A percentile compares a stretch with the other conserved stretches of the same genome.
Conservation (phyloP, 2,888 invertebrate species). For the Andrena flavipes region DNA sequence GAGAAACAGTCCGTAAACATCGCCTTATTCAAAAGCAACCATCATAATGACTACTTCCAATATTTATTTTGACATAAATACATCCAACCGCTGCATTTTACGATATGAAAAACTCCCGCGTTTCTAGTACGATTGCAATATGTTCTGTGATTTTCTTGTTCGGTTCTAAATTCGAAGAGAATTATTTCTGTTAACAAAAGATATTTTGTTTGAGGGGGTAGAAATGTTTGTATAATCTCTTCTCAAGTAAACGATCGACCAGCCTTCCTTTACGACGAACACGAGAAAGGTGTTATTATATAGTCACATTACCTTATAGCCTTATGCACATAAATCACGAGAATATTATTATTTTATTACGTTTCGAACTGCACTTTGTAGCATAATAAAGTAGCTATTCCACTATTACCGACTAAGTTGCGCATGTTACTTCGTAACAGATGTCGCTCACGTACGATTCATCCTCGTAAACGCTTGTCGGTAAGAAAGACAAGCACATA, state of each 20-base stretch:
- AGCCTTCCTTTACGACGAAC: not conserved
- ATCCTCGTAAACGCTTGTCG: constrained; percentile 26
- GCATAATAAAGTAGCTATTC: not conserved
- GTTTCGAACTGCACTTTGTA: not conserved
- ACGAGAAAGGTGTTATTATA: not conserved
- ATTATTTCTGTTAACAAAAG: not conserved
- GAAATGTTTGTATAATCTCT: not conserved
- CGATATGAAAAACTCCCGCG: too few species aligned
- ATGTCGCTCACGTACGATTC: constrained; percentile 60
- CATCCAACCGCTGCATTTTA: too few species aligned
- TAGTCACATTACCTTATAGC: not conserved
- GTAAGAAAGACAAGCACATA: constrained; percentile 49
- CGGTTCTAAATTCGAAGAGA: constrained; percentile 5
- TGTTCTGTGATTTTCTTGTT: constrained; percentile 5
- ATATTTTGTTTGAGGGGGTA: not conserved
- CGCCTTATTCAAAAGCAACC: not conserved
- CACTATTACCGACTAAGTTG: constrained; percentile 55
- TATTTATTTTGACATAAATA: not conserved
- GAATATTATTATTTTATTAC: not conserved
- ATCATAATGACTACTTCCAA: not conserved
- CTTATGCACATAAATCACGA: not conserved
- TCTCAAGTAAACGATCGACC: not conserved
- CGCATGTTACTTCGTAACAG: constrained; percentile 25
- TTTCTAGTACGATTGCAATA: not conserved
- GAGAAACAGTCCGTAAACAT: too few species aligned